Conservation (phyloP, 2,797 vertebrate genomes). For the Pangasius mekongensis region DNA sequence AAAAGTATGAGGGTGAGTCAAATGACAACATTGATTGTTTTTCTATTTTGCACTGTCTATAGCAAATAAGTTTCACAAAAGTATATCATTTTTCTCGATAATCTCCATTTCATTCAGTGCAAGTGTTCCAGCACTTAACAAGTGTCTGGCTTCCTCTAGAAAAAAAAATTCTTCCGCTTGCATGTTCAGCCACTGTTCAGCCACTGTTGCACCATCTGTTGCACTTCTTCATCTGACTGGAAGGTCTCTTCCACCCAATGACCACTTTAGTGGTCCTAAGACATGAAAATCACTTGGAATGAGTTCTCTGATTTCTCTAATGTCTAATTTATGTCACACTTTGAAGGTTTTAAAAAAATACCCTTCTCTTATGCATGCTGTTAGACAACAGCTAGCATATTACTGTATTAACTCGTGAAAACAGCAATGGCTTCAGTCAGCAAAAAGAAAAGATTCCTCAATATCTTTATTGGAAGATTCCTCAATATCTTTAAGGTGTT, state of each 20-base stretch:
- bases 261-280: neutral
- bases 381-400: no score
- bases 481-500: neutral
- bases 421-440: neutral
- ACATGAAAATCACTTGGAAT: neutral
- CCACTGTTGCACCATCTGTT: neutral
- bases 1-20: neutral
- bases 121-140: neutral
- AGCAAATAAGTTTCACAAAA: neutral
- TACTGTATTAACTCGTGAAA: neutral
- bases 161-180: neutral
- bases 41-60: no score
- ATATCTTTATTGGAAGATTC: neutral
- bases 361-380: no score
- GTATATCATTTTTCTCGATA: neutral
- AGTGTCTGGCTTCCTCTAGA: neutral
- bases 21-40: neutral
- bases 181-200: neutral
- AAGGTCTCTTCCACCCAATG: neutral
- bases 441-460: neutral
- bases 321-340: neutral
- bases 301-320: neutral
- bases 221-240: neutral
- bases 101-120: neutral
- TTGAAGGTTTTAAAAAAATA: neutral